Evolutionary conservation across 2,888 invertebrate species (phyloP).

Genomic region (Cheilosia soror): DNA sequence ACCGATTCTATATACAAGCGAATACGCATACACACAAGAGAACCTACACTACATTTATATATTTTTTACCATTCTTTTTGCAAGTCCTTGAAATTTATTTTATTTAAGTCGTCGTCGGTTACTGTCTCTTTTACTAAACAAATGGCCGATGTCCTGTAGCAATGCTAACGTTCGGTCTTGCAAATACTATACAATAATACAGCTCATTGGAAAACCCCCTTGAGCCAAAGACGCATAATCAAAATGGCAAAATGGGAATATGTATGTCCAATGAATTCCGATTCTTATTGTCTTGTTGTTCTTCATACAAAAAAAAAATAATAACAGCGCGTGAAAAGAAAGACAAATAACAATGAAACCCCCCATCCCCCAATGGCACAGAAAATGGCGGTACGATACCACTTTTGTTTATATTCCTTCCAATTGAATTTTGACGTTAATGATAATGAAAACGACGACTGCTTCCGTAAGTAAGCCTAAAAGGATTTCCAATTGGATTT

Average conservation of each 20-base stretch:
- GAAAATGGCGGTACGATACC: constrained; percentile 13
- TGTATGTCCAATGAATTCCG: constrained; percentile 40
- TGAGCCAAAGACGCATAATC: constrained; percentile 40
- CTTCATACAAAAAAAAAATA: constrained; percentile 21
- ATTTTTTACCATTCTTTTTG: constrained; percentile 18
- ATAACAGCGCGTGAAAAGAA: not conserved
- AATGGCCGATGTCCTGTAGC: constrained; percentile 55
- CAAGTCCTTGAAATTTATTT: constrained; percentile 61
- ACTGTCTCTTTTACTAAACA: constrained; percentile 30
- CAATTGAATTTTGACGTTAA: constrained; percentile 75
- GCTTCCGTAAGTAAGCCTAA: constrained; percentile 57
- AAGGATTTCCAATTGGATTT: constrained; percentile 73
- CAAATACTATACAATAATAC: not conserved
- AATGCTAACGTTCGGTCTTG: constrained; percentile 35
- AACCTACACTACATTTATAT: too few species aligned
- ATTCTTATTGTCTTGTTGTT: constrained; percentile 51
- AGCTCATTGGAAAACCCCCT: constrained; percentile 24
- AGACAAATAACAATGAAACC: constrained; percentile 7
- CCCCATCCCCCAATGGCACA: not conserved
- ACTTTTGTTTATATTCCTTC: constrained; percentile 50
- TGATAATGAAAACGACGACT: constrained; percentile 72
- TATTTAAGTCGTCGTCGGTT: constrained; percentile 31
- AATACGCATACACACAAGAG: not conserved
- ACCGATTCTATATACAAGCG: not conserved
- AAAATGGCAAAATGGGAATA: constrained; percentile 25